Evolutionary conservation across 2,888 invertebrate genomes (phyloP).

Genomic region (Eugnorisma glareosa): DNA sequence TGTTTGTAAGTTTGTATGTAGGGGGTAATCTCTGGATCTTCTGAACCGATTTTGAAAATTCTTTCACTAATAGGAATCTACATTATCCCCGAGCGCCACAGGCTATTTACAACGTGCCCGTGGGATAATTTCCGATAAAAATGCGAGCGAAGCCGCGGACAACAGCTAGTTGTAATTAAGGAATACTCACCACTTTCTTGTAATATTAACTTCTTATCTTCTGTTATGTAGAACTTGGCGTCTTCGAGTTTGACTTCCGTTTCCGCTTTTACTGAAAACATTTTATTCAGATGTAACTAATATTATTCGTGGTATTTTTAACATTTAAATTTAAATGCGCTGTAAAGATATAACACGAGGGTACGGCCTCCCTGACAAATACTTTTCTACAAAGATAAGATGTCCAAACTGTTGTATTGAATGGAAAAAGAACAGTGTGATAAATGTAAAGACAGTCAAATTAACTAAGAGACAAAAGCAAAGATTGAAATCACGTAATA

Average conservation of each 20-base stretch:
- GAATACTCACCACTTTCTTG: conserved; percentile 61
- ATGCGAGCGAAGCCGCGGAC: no score
- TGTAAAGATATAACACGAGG: conserved; percentile 80
- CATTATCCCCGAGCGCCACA: no score
- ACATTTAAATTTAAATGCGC: conserved; percentile 75
- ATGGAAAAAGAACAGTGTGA: conserved; percentile 76
- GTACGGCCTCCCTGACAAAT: conserved; percentile 79
- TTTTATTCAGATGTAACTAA: conserved; percentile 5
- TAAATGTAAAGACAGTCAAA: conserved; percentile 76
- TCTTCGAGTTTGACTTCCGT: conserved; percentile 42
- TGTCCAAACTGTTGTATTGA: conserved; percentile 83
- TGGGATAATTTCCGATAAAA: no score
- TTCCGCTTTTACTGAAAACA: conserved; percentile 44
- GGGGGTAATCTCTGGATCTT: no score
- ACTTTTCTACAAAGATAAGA: conserved; percentile 79
- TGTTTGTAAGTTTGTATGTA: no score
- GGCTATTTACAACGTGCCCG: no score
- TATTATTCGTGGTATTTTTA: background rate
- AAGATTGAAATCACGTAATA: conserved; percentile 70
- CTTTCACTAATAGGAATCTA: no score
- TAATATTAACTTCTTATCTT: conserved; percentile 69
- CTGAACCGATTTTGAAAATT: no score
- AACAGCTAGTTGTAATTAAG: no score
- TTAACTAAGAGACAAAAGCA: conserved; percentile 77
- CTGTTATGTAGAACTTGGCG: conserved; percentile 66